These are phyloP conservation scores for Hipposideros larvatus DNA, from an alignment of 2,797 vertebrate genomes.

Conservation along the genomic window DNA sequence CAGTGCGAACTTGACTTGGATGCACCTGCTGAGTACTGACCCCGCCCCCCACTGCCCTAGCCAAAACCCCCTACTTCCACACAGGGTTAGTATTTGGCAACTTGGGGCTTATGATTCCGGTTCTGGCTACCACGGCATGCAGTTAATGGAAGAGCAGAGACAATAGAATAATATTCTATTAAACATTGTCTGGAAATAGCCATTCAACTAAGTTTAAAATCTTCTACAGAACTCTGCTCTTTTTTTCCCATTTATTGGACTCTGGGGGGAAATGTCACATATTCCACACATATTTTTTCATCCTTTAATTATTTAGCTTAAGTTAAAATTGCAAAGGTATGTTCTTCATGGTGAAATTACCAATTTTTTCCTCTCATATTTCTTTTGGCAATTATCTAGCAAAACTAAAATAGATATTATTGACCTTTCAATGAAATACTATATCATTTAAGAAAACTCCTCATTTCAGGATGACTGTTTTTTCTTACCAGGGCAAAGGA, in stretches of 20 bases:
- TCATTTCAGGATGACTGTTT: background rate
- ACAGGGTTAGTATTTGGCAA: background rate
- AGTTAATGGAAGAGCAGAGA: background rate
- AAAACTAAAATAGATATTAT: background rate
- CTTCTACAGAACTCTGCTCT: background rate
- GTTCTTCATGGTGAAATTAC: background rate
- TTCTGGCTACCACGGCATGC: background rate
- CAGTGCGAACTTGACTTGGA: background rate
- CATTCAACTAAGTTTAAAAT: background rate
- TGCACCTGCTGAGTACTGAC: background rate
- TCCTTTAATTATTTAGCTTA: constrained; percentile 43
- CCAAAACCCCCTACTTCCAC: no score
- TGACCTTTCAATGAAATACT: background rate
- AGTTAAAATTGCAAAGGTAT: constrained; percentile 29
- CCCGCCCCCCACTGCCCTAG: no score
- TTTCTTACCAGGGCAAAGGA: background rate
- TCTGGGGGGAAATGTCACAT: background rate
- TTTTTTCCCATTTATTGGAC: background rate
- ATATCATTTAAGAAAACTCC: background rate
- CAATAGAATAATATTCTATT: background rate
- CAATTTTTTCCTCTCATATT: background rate
- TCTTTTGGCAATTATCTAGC: constrained; percentile 6
- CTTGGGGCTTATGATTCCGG: background rate
- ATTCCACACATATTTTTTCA: background rate
- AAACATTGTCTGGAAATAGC: constrained; percentile 1